Base-by-base conservation (phyloP, 2,888 invertebrate genomes). In the Sarcophaga variegata region DNA sequence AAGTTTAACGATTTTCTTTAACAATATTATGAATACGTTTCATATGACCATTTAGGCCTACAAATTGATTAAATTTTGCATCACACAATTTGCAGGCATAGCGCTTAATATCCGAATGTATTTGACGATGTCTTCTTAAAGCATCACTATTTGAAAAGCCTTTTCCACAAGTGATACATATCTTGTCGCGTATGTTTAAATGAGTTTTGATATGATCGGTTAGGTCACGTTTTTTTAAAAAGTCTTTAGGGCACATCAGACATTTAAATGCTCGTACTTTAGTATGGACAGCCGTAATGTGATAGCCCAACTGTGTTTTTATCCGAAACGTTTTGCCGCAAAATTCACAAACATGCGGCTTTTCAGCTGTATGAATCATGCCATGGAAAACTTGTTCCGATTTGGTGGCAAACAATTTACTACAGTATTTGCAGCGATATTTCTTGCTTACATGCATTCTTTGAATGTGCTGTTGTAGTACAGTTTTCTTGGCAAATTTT, bases 11-110 rank as follows among this genome's bases (percentile, higher is more conserved):
- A 64, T 64, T 27, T 64, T 25, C 27, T 64, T 14, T 64, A 17
- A 71, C 70, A 49, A 80, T 91, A 88, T 91, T 91, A 67, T 91
- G 92, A 0, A 90, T 90, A 4, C 91, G 91, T 81, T 92, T 92
- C 91, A 92, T 91, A 45, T 92, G 91, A 4, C 90, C 90, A 60
- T 92, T 92, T 0, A 92, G 86, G 4, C 91, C 91, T 3, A 92
- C 92, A 86, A 92, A 92, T 76, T 92, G 91, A 47, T 92, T 90
- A 69, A 92, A 92, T 62, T 90, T 84, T 0, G 90, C 83, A 14
- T 91, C 91, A 79, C 91, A 92, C 8, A 92, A 87, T 78, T 91
- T 92, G 60, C 91, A 92, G 0, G 71, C 91, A 72, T 90, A 92
- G 69, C 91, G 90, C 54, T 92, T 92, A 8, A 92, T 84, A 75